Percentiles rank a stretch among this genome's conserved stretches.
phyloP scores from a whole-genome alignment of 2,888 invertebrate species.

The Pantelozetes paolii region DNA sequence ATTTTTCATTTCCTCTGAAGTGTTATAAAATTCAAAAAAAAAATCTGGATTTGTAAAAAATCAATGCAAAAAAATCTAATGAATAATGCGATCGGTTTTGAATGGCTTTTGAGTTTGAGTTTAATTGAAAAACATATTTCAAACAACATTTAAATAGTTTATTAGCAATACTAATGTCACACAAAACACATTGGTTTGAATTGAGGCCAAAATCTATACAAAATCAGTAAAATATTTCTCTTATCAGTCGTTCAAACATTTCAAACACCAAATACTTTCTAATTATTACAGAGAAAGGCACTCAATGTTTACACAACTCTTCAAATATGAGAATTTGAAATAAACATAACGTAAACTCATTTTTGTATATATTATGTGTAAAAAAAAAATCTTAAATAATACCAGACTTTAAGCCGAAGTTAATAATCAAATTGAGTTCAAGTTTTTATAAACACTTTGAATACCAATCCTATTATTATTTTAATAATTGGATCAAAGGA shows the following conservation, averaged over 20 bases:
- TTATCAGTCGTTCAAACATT: not conserved
- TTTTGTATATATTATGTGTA: too few relatives aligned
- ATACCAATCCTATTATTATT: not conserved
- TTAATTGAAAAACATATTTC: too few relatives aligned
- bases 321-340: not conserved
- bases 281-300: not conserved
- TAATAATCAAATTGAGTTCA: slow-evolving; percentile 3
- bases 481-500: not conserved
- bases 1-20: too few relatives aligned
- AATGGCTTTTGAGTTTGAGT: too few relatives aligned
- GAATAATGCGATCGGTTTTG: too few relatives aligned
- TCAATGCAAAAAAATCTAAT: too few relatives aligned
- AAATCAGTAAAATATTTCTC: slow-evolving; percentile 3
- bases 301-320: not conserved
- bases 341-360: slow-evolving; percentile 5
- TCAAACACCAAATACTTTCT: not conserved
- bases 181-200: too few relatives aligned
- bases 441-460: not conserved
- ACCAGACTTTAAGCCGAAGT: not conserved
- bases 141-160: too few relatives aligned
- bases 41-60: too few relatives aligned
- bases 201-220: not conserved
- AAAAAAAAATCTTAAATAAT: too few relatives aligned
- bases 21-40: too few relatives aligned
- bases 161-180: too few relatives aligned